Conservation (phyloP, 2,113 vertebrate genomes). For the Xerus inauris region DNA sequence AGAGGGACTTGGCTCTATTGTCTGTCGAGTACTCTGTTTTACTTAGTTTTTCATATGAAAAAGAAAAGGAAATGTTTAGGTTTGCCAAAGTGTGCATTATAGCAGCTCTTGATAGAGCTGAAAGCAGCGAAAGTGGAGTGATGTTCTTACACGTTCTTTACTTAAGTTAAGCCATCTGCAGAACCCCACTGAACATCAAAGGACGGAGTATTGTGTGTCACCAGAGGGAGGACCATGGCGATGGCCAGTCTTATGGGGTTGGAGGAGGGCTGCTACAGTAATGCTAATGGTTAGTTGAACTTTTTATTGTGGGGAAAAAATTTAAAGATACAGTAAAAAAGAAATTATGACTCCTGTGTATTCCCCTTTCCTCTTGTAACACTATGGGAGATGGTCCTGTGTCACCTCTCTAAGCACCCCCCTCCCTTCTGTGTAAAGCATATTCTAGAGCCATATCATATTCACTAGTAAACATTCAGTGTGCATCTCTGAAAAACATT, state of each 20-base stretch:
- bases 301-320: neutral
- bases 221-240: neutral
- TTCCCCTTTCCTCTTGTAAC: neutral
- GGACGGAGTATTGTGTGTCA: neutral
- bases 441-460: neutral
- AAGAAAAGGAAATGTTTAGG: neutral
- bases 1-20: neutral
- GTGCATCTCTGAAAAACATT: neutral
- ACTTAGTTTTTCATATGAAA: conserved; percentile 46
- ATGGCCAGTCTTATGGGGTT: neutral
- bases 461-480: neutral
- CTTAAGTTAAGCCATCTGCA: neutral
- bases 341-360: neutral
- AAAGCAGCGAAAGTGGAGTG: neutral
- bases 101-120: neutral
- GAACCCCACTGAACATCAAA: neutral
- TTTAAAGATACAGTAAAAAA: neutral
- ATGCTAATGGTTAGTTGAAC: neutral
- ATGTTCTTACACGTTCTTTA: neutral
- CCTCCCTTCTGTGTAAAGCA: neutral
- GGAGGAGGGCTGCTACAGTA: neutral
- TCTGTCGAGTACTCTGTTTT: neutral
- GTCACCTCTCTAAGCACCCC: neutral
- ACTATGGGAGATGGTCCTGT: neutral
- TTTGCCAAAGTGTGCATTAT: neutral